Base-by-base conservation (phyloP, 2,888 invertebrate species). In the Drosophila rellima region DNA sequence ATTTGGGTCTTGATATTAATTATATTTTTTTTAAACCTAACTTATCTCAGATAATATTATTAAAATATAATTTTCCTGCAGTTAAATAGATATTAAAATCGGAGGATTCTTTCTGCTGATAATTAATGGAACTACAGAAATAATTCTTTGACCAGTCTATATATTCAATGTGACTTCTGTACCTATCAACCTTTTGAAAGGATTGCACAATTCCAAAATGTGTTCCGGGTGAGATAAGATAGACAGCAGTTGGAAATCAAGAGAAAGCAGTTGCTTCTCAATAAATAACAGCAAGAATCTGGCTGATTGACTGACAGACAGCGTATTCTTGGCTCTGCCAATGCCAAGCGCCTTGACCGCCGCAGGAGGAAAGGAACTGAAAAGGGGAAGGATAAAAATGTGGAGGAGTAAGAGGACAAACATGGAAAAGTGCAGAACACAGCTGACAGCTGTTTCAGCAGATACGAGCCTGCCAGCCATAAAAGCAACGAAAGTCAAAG, bases 401-500 rank as follows among this genome's bases (percentile, higher is more conserved):
- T 3, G n/a, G 15, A 2, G 13, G 3, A 11, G 17, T 4, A n/a
- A 17, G 23, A 44, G 42, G 26, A 54, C 17, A 51, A 44, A 44
- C 54, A 44, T 60, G 60, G 57, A 65, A 65, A 64, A 67, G 60
- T 78, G 76, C 68, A 80, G 74, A 69, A 69, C 69, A 72, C 26
- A 39, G 79, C 76, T 85, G 85, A 87, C 84, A 88, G 88, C 82
- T 80, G 82, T 73, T 83, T 74, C 75, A 76, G 64, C 73, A 70
- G 75, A 76, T 73, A 72, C 70, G 39, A 74, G 60, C 57, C 65
- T 55, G 64, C 17, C 75, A 67, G 70, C 51, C 57, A 61, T 66
- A 70, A 67, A 69, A 61, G 62, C 56, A 79, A 76, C 65, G 50
- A 75, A 82, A 70, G 80, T 74, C 75, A 62, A 47, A 48, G 80